Percentiles rank a stretch among this genome's conserved stretches.
These are phyloP conservation scores for Neomonachus schauinslandi DNA, from an alignment of 2,113 vertebrate genomes.

Conservation along the genomic window DNA sequence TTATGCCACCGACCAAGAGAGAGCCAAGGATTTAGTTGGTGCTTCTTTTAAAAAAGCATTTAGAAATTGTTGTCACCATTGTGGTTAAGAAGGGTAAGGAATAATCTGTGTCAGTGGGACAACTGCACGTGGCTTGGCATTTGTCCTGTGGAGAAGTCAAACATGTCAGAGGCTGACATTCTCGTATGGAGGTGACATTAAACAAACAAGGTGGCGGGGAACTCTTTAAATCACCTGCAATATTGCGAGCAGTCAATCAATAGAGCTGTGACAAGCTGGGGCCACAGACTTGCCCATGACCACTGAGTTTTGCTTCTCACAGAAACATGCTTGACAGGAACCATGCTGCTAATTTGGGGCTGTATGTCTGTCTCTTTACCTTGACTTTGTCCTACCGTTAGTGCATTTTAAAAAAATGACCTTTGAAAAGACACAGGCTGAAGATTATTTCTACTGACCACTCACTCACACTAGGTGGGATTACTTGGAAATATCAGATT, in stretches of 20 bases:
- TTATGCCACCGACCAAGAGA: background rate
- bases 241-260: slow-evolving; percentile 64
- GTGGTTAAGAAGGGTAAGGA: background rate
- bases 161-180: slow-evolving; percentile 67
- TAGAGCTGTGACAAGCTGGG: slow-evolving; percentile 46
- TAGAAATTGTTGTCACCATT: slow-evolving; percentile 26
- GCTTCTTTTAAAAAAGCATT: slow-evolving; percentile 60
- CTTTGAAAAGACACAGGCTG: slow-evolving; percentile 67
- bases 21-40: slow-evolving; percentile 9
- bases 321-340: background rate
- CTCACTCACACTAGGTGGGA: slow-evolving; percentile 45
- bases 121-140: slow-evolving; percentile 15
- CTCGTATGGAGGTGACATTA: slow-evolving; percentile 67
- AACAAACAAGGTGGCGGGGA: slow-evolving; percentile 62
- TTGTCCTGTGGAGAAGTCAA: slow-evolving; percentile 41
- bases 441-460: slow-evolving; percentile 32
- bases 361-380: background rate
- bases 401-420: slow-evolving; percentile 49
- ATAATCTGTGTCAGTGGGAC: background rate
- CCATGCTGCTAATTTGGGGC: slow-evolving; percentile 51
- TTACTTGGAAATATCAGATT: slow-evolving; percentile 60
- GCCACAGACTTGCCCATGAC: background rate
- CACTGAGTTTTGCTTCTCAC: slow-evolving; percentile 52
- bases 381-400: background rate
- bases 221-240: slow-evolving; percentile 69